Evolutionary conservation across 2,113 vertebrate species (phyloP), one percentile per base, ranked within the genome.

Genomic region (Okapia johnstoni): DNA sequence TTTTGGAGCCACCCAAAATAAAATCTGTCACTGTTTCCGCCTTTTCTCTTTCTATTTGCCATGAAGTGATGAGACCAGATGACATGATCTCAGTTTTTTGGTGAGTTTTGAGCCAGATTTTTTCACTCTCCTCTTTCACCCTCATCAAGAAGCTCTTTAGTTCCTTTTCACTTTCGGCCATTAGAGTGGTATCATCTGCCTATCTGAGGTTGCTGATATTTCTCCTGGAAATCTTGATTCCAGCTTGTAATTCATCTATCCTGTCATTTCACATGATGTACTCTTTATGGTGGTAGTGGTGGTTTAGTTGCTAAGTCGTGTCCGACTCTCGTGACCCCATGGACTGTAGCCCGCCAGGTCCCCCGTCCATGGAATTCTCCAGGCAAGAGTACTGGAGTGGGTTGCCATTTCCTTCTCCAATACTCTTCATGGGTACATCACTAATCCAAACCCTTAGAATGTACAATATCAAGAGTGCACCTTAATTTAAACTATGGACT

Each of bases 1-100:
- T 70, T 70, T 70, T 70, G 63, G 63, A 70, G n/a, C 2, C 0
- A 0, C 63, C 63, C 17, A 11, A 21, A 70, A 21, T 11, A 70
- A 21, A 70, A 70, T 70, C 63, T 36, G 17, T 21, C 63, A 70
- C 7, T 63, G 60, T 33, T 63, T 63, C 30, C 30, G 33, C n/a
- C 36, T 70, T 70, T 70, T 70, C 4, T 17, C 63, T 70, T 36
- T 36, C n/a, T 21, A 70, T 70, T 21, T 70, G 9, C 63, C 63
- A 36, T 70, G 63, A 70, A 70, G n/a, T 70, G 63, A 70, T 70
- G n/a, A 36, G 63, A 21, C 63, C 63, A 66, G 63, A 66, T 66
- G 63, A 16, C 63, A n/a, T 66, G 63, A 66, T 66, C 33, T 66
- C n/a, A n/a, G 63, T 19, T 66, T 33, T n/a, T n/a, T 66, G 3